These are phyloP conservation scores for Conistra vaccinii DNA, from an alignment of 2,888 invertebrate species.

Conservation along the genomic window DNA sequence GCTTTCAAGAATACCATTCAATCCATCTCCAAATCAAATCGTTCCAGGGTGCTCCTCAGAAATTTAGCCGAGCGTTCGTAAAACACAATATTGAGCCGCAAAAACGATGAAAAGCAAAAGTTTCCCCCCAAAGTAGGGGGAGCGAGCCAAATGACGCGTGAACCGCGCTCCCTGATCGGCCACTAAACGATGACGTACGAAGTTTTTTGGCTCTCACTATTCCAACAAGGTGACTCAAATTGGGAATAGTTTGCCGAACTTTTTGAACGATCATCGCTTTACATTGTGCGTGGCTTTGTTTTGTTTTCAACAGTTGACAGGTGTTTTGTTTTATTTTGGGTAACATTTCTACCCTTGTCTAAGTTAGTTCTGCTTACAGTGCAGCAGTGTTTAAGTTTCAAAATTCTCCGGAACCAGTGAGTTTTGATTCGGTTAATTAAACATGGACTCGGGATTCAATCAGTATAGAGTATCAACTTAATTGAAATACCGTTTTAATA, in stretches of 20 bases:
- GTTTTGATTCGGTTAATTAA: slow-evolving; percentile 43
- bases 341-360: slow-evolving; percentile 16
- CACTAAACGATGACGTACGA: slow-evolving; percentile 74
- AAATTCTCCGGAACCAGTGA: slow-evolving; percentile 34
- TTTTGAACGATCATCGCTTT: slow-evolving; percentile 43
- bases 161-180: slow-evolving; percentile 64
- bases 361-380: not conserved
- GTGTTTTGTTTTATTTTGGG: slow-evolving; percentile 40
- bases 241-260: slow-evolving; percentile 42
- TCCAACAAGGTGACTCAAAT: slow-evolving; percentile 62
- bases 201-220: slow-evolving; percentile 67
- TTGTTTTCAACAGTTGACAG: slow-evolving; percentile 43
- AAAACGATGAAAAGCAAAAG: slow-evolving; percentile 68
- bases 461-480: slow-evolving; percentile 24
- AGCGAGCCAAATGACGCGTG: slow-evolving; percentile 72
- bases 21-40: slow-evolving; percentile 66
- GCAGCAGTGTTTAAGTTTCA: slow-evolving; percentile 30
- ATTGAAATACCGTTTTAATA: slow-evolving; percentile 17
- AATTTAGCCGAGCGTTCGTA: slow-evolving; percentile 65
- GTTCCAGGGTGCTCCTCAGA: slow-evolving; percentile 57
- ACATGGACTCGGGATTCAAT: slow-evolving; percentile 32
- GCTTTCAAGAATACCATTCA: slow-evolving; percentile 54
- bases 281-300: slow-evolving; percentile 30
- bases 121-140: slow-evolving; percentile 46
- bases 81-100: slow-evolving; percentile 70